Evolutionary conservation across 2,888 invertebrate species (phyloP), one percentile per base, ranked within the genome.

Genomic region (Pyrocoelia pectoralis): DNA sequence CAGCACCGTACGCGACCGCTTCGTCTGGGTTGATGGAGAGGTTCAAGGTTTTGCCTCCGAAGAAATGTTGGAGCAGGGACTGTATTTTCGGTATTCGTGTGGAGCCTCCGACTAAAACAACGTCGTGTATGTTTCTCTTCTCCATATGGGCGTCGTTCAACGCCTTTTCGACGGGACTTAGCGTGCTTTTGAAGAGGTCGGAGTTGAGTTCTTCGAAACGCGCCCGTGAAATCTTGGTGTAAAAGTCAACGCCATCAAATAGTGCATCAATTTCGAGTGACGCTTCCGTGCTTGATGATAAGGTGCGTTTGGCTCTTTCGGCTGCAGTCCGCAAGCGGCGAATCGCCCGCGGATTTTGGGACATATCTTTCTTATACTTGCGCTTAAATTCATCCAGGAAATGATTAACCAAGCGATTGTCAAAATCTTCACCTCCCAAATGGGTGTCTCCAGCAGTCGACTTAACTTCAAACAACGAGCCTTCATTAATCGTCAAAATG

Each of bases 401-500:
- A 74, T 86, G 84, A 60, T 76, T 83, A 4, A 87, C 87, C 72
- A 88, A 74, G 15, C 86, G 81, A 72, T 85, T 87, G 69, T 84
- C 84, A 68, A 84, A 84, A 80, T 91, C 89, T 78, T 92, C 92
- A 9, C 92, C 92, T 15, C 92, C 92, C 55, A 93, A 84, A 77
- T 93, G 94, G 3, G 94, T 94, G 77, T 94, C 94, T 28, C 93
- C 93, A 28, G 92, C 91, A 1, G 93, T 94, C 0, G 94, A 84
- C 77, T 88, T 90, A 2, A 93, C 94, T 80, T 93, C 92, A 77
- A 93, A 93, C 18, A 87, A 77, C 1, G 86, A 86, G 1, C 92
- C 86, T 80, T 93, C 92, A 76, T 92, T 92, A 76, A 94, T 93
- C 52, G 91, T 91, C 48, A 94, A 82, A 66, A 94, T 88, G 52